Evolutionary conservation across 2,113 vertebrate species (phyloP).

Genomic region (Meriones unguiculatus): DNA sequence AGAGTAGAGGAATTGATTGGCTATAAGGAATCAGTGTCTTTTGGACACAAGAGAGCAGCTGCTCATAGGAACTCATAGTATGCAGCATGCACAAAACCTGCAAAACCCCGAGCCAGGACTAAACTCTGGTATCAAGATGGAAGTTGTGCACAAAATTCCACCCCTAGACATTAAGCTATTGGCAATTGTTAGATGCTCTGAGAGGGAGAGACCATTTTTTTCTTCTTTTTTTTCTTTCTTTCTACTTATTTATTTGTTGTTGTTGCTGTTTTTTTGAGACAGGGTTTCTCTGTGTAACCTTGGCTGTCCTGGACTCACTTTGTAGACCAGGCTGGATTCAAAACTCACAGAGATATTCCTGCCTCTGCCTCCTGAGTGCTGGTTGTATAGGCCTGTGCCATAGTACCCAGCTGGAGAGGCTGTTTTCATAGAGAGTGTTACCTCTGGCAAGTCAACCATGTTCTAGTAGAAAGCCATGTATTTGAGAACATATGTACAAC

Average conservation of each 20-base stretch:
- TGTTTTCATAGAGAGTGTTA: not conserved
- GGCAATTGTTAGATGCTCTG: not conserved
- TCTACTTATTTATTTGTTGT: no score
- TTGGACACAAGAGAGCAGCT: not conserved
- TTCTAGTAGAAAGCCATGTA: not conserved
- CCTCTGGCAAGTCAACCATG: not conserved
- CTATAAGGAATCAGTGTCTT: not conserved
- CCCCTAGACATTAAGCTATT: not conserved
- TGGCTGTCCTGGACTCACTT: no score
- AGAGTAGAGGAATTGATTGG: not conserved
- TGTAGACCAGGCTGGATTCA: no score
- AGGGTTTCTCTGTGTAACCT: no score
- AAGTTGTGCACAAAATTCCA: not conserved
- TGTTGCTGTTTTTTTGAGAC: no score
- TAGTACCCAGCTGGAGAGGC: no score
- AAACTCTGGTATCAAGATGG: not conserved
- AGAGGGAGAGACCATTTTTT: not conserved
- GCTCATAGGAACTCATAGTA: not conserved
- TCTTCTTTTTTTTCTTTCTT: no score
- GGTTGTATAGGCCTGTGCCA: no score
- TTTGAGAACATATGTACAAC: not conserved
- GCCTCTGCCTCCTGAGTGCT: no score
- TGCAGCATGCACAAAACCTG: not conserved
- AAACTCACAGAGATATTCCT: no score
- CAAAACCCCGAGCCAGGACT: not conserved